Percentiles rank a stretch among this genome's conserved stretches.
Conservation (phyloP, 2,113 vertebrate genomes). For the Oostethus manadensis region DNA sequence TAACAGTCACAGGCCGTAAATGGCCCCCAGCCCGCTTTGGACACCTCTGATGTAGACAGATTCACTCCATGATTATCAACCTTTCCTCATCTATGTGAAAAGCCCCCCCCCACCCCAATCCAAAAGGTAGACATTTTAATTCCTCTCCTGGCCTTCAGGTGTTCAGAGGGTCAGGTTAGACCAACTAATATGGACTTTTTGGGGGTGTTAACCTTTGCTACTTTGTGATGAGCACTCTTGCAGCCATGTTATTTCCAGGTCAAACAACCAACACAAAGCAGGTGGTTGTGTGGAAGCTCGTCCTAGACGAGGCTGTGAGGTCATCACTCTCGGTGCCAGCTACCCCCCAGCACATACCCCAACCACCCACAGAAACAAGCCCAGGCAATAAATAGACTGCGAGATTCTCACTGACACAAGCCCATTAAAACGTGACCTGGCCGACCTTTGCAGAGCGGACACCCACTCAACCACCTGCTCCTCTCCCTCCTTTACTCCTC, state of each 20-base stretch:
- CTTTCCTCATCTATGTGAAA: no score
- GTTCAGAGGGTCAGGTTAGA: no score
- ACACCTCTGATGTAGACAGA: no score
- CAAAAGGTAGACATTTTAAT: no score
- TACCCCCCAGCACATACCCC: background rate
- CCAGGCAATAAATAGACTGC: constrained; percentile 42
- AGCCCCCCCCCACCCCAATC: no score
- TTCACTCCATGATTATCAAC: no score
- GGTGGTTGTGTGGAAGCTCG: constrained; percentile 5
- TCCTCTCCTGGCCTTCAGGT: no score
- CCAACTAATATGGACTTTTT: no score
- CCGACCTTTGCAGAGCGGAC: constrained; percentile 41
- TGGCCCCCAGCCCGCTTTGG: no score
- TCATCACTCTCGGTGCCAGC: constrained; percentile 38
- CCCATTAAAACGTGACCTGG: constrained; percentile 61
- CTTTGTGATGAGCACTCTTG: no score
- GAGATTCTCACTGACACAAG: constrained; percentile 41
- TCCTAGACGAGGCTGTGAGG: constrained; percentile 12
- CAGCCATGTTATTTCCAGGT: background rate
- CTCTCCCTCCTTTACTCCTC: constrained; percentile 22
- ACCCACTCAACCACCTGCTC: constrained; percentile 66
- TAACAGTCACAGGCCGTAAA: no score
- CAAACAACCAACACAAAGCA: background rate
- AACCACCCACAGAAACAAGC: constrained; percentile 35
- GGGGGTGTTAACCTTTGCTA: no score